Percentiles rank a stretch among this genome's conserved stretches.
phyloP scores from a whole-genome alignment of 2,888 invertebrate species.

The Chloroclysta siterata region DNA sequence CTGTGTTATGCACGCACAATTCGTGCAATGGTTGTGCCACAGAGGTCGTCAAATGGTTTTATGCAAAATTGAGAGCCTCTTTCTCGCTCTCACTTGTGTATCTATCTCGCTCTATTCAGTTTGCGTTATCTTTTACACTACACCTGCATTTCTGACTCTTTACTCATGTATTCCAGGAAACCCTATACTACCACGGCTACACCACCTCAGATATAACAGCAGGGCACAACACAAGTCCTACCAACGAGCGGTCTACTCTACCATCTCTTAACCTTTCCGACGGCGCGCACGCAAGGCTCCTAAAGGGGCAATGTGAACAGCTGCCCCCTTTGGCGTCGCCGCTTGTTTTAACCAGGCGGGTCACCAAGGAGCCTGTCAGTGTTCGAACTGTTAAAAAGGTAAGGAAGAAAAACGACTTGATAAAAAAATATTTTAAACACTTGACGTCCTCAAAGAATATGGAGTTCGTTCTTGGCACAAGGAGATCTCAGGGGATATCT shows the following conservation, averaged over 20 bases:
- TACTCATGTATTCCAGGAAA: constrained; percentile 62
- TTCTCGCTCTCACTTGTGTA: too few species aligned
- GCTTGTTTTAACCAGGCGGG: constrained; percentile 66
- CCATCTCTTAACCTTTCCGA: constrained; percentile 74
- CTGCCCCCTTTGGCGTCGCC: constrained; percentile 78
- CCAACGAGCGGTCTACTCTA: constrained; percentile 71
- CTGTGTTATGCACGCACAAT: too few species aligned
- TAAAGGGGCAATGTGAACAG: constrained; percentile 72
- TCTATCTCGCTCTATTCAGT: too few species aligned
- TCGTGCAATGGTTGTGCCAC: too few species aligned
- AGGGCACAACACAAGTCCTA: constrained; percentile 66
- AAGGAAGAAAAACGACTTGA: background rate
- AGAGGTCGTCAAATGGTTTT: too few species aligned
- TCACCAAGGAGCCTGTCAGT: constrained; percentile 61
- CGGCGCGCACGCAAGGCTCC: constrained; percentile 63
- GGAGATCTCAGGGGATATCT: too few species aligned
- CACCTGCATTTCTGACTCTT: background rate
- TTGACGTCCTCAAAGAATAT: too few species aligned
- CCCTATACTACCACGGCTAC: constrained; percentile 79
- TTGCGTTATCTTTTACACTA: too few species aligned
- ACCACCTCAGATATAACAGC: constrained; percentile 74
- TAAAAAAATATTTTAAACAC: too few species aligned
- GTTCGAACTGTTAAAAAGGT: constrained; percentile 51
- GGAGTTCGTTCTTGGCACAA: too few species aligned
- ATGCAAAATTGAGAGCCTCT: too few species aligned